Evolutionary conservation across 30 jellyfish, hydroid and myxozoan species (phyloP).

Genomic region (Cassiopea xamachana): DNA sequence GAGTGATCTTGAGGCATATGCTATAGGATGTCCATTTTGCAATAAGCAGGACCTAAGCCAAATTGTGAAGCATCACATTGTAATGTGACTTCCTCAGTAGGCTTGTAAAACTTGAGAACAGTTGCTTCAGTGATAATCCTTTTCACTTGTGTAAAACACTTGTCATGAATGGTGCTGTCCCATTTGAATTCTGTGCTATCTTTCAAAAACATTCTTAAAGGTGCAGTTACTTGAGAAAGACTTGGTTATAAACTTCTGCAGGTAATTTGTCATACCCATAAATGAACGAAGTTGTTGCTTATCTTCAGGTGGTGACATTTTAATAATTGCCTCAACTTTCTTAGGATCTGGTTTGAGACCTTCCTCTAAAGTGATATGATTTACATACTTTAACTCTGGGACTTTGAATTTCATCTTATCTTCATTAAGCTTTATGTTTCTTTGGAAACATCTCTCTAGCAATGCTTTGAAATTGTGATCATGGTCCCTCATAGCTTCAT

Average conservation of each 20-base stretch:
- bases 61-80: slow-evolving; percentile 40
- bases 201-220: slow-evolving; percentile 34
- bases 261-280: slow-evolving; percentile 39
- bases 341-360: slow-evolving; percentile 69
- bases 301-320: slow-evolving; percentile 4
- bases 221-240: slow-evolving; percentile 35
- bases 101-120: slow-evolving; percentile 34
- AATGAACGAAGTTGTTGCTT: slow-evolving; percentile 17
- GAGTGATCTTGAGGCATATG: slow-evolving; percentile 67
- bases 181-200: slow-evolving; percentile 27
- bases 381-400: slow-evolving; percentile 46
- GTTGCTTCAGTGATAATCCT: slow-evolving; percentile 25
- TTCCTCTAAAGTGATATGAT: slow-evolving; percentile 44
- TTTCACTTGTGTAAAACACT: slow-evolving; percentile 30
- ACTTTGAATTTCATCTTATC: slow-evolving; percentile 26
- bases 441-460: background rate
- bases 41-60: slow-evolving; percentile 62
- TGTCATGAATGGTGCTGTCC: slow-evolving; percentile 38
- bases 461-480: slow-evolving; percentile 23
- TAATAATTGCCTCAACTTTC: slow-evolving; percentile 42
- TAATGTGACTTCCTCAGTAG: slow-evolving; percentile 15
- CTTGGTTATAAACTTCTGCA: slow-evolving; percentile 33
- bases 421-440: slow-evolving; percentile 20
- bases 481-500: slow-evolving; percentile 57
- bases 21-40: slow-evolving; percentile 55